Evolutionary conservation across 2,797 vertebrate genomes (phyloP).

Genomic region (Allobates femoralis): DNA sequence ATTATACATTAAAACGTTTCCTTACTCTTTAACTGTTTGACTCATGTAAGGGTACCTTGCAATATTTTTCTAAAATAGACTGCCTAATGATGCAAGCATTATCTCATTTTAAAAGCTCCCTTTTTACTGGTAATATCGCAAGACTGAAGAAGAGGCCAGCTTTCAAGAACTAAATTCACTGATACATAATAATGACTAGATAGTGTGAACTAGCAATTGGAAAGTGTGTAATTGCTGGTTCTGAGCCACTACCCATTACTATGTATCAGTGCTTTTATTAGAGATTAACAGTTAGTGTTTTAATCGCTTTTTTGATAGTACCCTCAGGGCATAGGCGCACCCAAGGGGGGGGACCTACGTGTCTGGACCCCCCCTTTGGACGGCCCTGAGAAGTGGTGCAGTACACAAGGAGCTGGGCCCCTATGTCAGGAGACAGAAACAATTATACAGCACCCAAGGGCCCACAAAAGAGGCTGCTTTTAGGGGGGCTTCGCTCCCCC

Average conservation of each 20-base stretch:
- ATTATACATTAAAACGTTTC: no score
- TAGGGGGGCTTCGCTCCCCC: no score
- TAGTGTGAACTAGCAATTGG: background rate
- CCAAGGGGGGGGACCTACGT: no score
- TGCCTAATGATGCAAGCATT: background rate
- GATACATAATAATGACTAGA: constrained; percentile 23
- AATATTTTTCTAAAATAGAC: background rate
- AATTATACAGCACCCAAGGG: no score
- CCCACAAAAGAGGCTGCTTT: no score
- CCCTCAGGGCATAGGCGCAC: no score
- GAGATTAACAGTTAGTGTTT: background rate
- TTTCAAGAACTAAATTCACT: constrained; percentile 10
- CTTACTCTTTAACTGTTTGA: background rate
- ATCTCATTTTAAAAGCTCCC: background rate
- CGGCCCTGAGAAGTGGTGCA: no score
- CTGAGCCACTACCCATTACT: constrained; percentile 9
- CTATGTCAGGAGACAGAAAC: no score
- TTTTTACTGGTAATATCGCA: background rate
- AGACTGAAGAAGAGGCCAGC: background rate
- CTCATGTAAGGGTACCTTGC: background rate
- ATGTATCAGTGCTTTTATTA: constrained; percentile 14
- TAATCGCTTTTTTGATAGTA: constrained; percentile 6
- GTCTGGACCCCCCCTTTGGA: no score
- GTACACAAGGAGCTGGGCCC: no score
- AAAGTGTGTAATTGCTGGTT: constrained; percentile 4